Conservation (phyloP, 2,113 vertebrate genomes). For the Cyanoramphus novaezelandiae region DNA sequence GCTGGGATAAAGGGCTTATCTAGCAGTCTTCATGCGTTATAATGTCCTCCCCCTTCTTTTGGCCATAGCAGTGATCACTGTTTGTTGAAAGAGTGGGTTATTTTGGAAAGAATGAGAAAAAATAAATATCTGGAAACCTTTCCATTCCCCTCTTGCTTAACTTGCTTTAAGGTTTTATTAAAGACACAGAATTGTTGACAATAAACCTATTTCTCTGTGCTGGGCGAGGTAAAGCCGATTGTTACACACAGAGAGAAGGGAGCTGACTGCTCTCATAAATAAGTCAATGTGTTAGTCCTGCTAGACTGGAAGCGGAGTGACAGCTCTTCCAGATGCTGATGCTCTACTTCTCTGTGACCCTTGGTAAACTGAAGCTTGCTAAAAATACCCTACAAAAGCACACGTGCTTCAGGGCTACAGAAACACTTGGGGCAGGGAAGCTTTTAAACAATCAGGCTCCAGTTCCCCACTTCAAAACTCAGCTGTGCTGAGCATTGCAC, state of each 20-base stretch:
- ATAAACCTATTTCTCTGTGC: constrained; percentile 16
- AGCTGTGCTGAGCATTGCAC: not conserved
- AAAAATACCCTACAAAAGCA: constrained; percentile 51
- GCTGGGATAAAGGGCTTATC: not conserved
- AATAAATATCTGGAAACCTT: not conserved
- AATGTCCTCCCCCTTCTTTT: not conserved
- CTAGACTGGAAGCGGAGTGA: constrained; percentile 60
- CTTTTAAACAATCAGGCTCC: not conserved
- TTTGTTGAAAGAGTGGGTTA: not conserved
- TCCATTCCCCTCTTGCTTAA: not conserved
- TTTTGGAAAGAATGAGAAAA: not conserved
- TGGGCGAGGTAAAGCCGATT: constrained; percentile 18
- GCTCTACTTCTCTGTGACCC: constrained; percentile 41
- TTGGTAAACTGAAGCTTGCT: constrained; percentile 3
- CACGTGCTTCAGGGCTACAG: not conserved
- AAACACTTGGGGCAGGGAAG: not conserved
- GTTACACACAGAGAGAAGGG: not conserved
- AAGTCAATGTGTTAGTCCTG: constrained; percentile 71
- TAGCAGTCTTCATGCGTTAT: not conserved
- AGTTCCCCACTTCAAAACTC: not conserved
- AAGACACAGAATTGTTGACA: not conserved
- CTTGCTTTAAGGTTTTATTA: constrained; percentile 17
- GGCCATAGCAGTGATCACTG: not conserved
- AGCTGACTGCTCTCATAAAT: constrained; percentile 66
- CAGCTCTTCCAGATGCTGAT: constrained; percentile 52